Evolutionary conservation across 2,797 vertebrate genomes (phyloP).

Genomic region (Thunnus albacares): DNA sequence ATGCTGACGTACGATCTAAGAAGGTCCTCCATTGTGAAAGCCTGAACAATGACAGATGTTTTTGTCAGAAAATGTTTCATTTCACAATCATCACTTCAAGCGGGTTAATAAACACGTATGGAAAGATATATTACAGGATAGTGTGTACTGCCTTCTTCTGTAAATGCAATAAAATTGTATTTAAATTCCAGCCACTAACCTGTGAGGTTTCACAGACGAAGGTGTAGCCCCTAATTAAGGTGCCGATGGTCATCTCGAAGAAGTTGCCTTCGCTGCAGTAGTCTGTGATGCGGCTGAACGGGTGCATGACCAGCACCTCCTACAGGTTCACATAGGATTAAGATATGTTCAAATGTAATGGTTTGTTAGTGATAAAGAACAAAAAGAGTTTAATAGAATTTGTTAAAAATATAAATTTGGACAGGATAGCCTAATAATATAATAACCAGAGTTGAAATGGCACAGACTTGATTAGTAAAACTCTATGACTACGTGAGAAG

Average conservation of each 20-base stretch:
- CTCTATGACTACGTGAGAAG: neutral
- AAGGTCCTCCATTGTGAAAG: constrained; percentile 93
- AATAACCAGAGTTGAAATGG: neutral
- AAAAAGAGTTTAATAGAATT: neutral
- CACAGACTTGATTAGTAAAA: neutral
- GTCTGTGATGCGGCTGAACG: constrained; percentile 91
- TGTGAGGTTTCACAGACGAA: constrained; percentile 92
- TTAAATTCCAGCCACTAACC: constrained; percentile 82
- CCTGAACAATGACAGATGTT: constrained; percentile 79
- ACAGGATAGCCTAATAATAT: neutral
- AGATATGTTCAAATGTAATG: neutral
- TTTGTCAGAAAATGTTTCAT: neutral
- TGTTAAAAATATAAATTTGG: too few species aligned
- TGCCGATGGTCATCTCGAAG: constrained; percentile 93
- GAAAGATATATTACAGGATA: neutral
- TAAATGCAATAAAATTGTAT: neutral
- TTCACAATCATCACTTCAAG: neutral
- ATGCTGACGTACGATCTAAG: constrained; percentile 91
- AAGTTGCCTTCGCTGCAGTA: constrained; percentile 89
- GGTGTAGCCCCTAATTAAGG: constrained; percentile 84
- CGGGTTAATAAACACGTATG: neutral
- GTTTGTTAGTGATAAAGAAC: neutral
- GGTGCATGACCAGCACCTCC: constrained; percentile 90
- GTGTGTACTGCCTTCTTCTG: neutral
- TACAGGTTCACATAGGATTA: constrained; percentile 61